phyloP scores from a whole-genome alignment of 1,140 invertebrate species.

The Drosophila kurseongensis region DNA sequence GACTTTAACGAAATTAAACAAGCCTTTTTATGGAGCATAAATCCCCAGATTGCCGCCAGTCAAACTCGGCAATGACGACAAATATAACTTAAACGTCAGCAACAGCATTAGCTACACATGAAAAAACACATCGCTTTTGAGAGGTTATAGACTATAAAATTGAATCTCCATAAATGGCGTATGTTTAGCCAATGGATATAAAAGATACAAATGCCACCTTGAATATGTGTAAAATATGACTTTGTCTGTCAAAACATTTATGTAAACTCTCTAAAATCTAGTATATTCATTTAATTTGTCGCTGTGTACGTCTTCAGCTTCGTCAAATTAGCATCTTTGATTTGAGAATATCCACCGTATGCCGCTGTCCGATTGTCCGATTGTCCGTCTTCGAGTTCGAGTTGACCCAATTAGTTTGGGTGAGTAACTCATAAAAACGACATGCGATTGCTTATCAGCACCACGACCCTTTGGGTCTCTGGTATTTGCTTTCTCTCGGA shows the following conservation, averaged over 20 bases:
- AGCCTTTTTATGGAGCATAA: conserved; percentile 60
- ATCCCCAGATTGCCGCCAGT: conserved; percentile 33
- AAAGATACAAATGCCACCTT: too few species aligned
- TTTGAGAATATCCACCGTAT: conserved; percentile 50
- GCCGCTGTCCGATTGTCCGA: conserved; percentile 5
- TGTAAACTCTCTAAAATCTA: not conserved
- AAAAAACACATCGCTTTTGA: not conserved
- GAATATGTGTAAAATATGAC: too few species aligned
- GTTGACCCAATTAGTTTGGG: conserved; percentile 72
- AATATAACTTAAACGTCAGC: conserved; percentile 12
- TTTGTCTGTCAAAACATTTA: not conserved
- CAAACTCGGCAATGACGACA: conserved; percentile 21
- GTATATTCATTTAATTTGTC: not conserved
- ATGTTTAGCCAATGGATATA: too few species aligned
- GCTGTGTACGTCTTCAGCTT: conserved; percentile 5
- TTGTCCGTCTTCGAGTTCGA: conserved; percentile 27
- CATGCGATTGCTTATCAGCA: conserved; percentile 63
- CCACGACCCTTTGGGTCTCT: conserved; percentile 50
- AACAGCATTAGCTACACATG: not conserved
- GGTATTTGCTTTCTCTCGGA: conserved; percentile 65
- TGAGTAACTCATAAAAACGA: conserved; percentile 76
- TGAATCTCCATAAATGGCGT: too few species aligned
- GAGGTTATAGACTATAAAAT: too few species aligned
- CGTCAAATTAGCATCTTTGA: conserved; percentile 76
- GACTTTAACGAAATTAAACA: conserved; percentile 64